Evolutionary conservation across 1,140 invertebrate genomes (phyloP).

Genomic region (Nasonia longicornis): DNA sequence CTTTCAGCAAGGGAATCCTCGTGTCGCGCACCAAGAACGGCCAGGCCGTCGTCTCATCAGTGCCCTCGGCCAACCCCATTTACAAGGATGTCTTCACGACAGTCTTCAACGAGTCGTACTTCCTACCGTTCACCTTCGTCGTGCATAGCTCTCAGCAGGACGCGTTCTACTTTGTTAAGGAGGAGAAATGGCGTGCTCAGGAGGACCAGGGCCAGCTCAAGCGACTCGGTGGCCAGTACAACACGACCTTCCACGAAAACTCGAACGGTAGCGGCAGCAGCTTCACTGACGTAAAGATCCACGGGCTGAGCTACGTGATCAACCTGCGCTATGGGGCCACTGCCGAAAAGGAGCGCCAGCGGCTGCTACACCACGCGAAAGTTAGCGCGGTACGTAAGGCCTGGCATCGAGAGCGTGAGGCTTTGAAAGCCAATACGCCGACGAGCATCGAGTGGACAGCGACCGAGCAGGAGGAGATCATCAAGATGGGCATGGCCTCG

Average conservation of each 20-base stretch:
- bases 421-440: constrained; percentile 80
- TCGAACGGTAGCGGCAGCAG: constrained; percentile 75
- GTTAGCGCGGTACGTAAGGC: constrained; percentile 87
- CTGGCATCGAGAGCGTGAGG: constrained; percentile 91
- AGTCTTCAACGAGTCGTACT: constrained; percentile 91
- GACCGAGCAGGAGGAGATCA: constrained; percentile 87
- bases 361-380: constrained; percentile 90
- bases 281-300: constrained; percentile 86
- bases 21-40: constrained; percentile 84
- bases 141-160: constrained; percentile 91
- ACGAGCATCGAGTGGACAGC: constrained; percentile 81
- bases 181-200: constrained; percentile 86
- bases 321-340: constrained; percentile 91
- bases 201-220: constrained; percentile 91
- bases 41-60: constrained; percentile 86
- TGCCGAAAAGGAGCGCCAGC: constrained; percentile 86
- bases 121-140: constrained; percentile 89
- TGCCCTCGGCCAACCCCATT: constrained; percentile 88
- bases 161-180: constrained; percentile 95
- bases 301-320: constrained; percentile 84
- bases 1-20: constrained; percentile 91
- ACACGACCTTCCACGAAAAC: constrained; percentile 93
- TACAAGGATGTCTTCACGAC: constrained; percentile 93
- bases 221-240: constrained; percentile 88
- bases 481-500: constrained; percentile 83